Evolutionary conservation across 2,113 vertebrate genomes (phyloP).

Genomic region (Elgaria multicarinata): DNA sequence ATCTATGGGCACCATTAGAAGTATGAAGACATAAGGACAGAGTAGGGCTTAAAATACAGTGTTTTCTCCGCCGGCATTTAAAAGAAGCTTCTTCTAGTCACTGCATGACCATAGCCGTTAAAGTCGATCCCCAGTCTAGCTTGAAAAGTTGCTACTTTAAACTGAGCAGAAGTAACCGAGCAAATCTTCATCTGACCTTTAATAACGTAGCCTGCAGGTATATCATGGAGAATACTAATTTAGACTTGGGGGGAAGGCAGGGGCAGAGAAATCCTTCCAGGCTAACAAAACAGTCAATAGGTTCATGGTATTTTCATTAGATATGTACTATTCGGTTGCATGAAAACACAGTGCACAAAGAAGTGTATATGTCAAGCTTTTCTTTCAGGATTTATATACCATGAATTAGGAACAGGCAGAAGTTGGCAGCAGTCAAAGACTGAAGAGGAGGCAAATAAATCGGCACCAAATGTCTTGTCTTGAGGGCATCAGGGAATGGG

Average conservation of each 20-base stretch:
- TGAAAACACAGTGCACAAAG: not conserved
- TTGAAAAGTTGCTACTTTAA: slow-evolving; percentile 17
- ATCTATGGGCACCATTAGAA: not conserved
- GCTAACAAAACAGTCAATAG: slow-evolving; percentile 34
- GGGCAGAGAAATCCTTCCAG: slow-evolving; percentile 17
- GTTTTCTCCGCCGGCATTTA: not conserved
- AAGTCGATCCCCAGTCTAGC: not conserved
- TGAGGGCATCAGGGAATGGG: not conserved
- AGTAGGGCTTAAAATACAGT: not conserved
- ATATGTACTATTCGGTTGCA: not conserved
- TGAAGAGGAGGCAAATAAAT: slow-evolving; percentile 13
- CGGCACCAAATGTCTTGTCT: not conserved
- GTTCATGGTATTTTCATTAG: slow-evolving; percentile 12
- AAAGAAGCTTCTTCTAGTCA: slow-evolving; percentile 29
- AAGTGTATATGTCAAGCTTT: not conserved
- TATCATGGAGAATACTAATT: slow-evolving; percentile 44
- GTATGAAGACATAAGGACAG: not conserved
- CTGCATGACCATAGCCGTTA: not conserved
- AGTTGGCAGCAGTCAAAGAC: not conserved
- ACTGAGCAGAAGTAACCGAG: slow-evolving; percentile 49
- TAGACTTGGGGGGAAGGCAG: not conserved
- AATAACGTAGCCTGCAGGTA: slow-evolving; percentile 18
- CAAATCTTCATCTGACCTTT: slow-evolving; percentile 43
- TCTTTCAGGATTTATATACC: not conserved
- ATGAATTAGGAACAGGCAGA: not conserved